These are phyloP conservation scores for Isaurus tuberculatus DNA, from an alignment of 92 coral and sea anemone species.

Conservation along the genomic window DNA sequence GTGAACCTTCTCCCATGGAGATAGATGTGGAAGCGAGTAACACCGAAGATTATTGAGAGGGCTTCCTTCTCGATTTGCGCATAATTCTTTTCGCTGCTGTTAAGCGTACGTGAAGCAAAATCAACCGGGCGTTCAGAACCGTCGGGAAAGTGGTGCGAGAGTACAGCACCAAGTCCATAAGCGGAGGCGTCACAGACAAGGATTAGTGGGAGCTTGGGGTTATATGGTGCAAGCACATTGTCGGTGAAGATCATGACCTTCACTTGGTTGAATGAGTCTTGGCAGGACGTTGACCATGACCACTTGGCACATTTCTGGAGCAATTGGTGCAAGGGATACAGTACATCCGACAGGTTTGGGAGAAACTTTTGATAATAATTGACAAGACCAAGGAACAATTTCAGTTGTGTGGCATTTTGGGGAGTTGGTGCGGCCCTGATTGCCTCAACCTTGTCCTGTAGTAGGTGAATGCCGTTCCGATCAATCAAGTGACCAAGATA, in stretches of 20 bases:
- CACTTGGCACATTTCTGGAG: slow-evolving; percentile 31
- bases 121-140: slow-evolving; percentile 8
- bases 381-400: slow-evolving; percentile 38
- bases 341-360: too few species aligned
- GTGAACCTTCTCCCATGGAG: slow-evolving; percentile 57
- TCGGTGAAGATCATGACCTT: slow-evolving; percentile 37
- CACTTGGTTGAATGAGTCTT: slow-evolving; percentile 40
- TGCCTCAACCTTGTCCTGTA: too few species aligned
- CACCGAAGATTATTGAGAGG: slow-evolving; percentile 54
- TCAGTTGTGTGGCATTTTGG: too few species aligned
- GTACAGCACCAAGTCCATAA: too few species aligned
- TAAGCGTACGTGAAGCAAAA: slow-evolving; percentile 38
- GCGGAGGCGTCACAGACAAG: too few species aligned
- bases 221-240: slow-evolving; percentile 33
- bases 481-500: too few species aligned
- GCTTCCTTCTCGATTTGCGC: slow-evolving; percentile 62
- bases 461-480: slow-evolving; percentile 41
- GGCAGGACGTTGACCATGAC: slow-evolving; percentile 24
- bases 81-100: slow-evolving; percentile 35
- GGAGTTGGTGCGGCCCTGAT: too few species aligned
- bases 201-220: too few species aligned
- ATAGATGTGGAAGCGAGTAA: slow-evolving; percentile 53
- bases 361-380: too few species aligned
- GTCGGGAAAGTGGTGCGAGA: slow-evolving; percentile 29
- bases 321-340: slow-evolving; percentile 5